Evolutionary conservation across 2,888 invertebrate species (phyloP).

Genomic region (Xestia c-nigrum): DNA sequence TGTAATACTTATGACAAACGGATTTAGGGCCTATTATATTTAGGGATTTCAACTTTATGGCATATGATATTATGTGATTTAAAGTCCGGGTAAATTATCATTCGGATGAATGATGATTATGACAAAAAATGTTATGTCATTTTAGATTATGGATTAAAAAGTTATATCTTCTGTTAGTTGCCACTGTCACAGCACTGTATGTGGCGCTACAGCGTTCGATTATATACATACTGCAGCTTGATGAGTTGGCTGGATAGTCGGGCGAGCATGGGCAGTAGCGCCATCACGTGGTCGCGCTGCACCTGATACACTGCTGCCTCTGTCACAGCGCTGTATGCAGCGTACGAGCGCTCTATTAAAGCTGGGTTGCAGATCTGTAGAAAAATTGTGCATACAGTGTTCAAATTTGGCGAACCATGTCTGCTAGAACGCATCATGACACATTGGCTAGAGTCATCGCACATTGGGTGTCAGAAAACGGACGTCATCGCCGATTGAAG

Average conservation of each 20-base stretch:
- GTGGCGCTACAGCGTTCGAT: neutral
- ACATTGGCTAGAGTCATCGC: neutral
- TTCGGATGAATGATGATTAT: no score
- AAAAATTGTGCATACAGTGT: neutral
- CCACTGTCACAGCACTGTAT: neutral
- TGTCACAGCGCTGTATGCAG: slow-evolving; percentile 80
- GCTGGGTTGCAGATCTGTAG: slow-evolving; percentile 79
- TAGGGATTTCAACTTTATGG: no score
- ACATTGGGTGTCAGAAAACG: neutral
- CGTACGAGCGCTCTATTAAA: slow-evolving; percentile 76
- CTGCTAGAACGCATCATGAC: neutral
- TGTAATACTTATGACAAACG: no score
- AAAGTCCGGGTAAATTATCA: no score
- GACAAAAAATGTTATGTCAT: neutral
- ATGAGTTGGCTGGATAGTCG: slow-evolving; percentile 81
- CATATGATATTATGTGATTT: no score
- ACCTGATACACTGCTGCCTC: slow-evolving; percentile 81
- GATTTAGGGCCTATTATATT: no score
- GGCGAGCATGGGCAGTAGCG: slow-evolving; percentile 82
- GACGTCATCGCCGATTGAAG: neutral
- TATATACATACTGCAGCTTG: slow-evolving; percentile 75
- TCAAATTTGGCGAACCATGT: neutral
- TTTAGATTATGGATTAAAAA: neutral
- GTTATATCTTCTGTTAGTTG: neutral
- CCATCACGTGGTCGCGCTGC: slow-evolving; percentile 76